Conservation (phyloP, 2,113 vertebrate species). For the Mohoua ochrocephala region DNA sequence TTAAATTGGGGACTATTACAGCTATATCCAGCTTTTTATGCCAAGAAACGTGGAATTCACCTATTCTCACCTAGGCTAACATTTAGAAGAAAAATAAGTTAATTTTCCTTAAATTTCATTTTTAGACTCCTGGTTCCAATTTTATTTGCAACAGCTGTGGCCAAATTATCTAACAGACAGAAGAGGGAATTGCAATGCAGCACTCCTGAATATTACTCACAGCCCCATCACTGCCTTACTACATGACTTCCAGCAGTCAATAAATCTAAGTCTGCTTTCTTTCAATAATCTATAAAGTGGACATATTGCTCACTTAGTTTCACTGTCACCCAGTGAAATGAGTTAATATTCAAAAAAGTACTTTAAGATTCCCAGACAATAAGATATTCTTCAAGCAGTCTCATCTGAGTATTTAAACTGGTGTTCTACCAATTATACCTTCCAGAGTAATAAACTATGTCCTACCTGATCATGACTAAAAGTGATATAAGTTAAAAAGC, state of each 20-base stretch:
- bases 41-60: accelerated
- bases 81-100: not conserved
- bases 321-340: not conserved
- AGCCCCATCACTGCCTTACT: not conserved
- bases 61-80: not conserved
- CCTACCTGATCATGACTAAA: not conserved
- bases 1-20: not conserved
- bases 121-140: not conserved
- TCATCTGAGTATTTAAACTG: not conserved
- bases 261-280: not conserved
- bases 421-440: not conserved
- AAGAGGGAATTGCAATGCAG: not conserved
- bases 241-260: not conserved
- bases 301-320: not conserved
- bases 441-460: not conserved
- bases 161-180: not conserved
- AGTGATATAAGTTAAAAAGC: not conserved
- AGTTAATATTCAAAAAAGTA: not conserved
- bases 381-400: not conserved
- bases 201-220: not conserved
- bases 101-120: not conserved
- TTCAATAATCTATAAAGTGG: not conserved
- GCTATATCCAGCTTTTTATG: not conserved
- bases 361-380: not conserved
- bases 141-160: not conserved